Evolutionary conservation across 2,113 vertebrate genomes (phyloP).

Genomic region (Hyla sarda): DNA sequence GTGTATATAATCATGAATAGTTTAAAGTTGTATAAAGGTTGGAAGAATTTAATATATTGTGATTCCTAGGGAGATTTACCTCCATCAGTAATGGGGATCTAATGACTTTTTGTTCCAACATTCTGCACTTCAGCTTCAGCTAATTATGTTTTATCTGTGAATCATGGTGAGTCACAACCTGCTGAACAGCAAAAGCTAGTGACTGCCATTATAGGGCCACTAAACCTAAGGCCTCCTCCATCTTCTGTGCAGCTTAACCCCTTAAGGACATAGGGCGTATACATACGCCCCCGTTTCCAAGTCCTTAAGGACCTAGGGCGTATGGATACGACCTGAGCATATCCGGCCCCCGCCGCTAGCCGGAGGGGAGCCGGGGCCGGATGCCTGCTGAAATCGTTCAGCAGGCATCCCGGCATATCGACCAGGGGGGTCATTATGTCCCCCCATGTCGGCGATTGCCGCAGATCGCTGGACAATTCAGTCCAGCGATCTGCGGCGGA

Average conservation of each 20-base stretch:
- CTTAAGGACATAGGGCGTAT: too few relatives aligned
- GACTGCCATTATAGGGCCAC: neutral
- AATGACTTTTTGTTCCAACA: neutral
- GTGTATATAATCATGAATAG: neutral
- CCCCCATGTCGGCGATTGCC: too few relatives aligned
- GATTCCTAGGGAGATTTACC: neutral
- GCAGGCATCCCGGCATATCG: too few relatives aligned
- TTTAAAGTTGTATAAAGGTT: neutral
- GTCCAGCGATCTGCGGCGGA: too few relatives aligned
- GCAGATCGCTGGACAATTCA: too few relatives aligned
- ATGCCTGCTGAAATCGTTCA: too few relatives aligned
- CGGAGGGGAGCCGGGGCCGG: too few relatives aligned
- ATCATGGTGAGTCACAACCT: neutral
- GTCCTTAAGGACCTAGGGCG: too few relatives aligned
- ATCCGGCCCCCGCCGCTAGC: too few relatives aligned
- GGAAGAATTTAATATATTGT: neutral
- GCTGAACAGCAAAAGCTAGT: neutral
- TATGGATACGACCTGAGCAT: too few relatives aligned
- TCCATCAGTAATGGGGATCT: neutral
- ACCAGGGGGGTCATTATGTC: too few relatives aligned
- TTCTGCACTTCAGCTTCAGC: neutral
- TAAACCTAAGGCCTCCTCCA: neutral
- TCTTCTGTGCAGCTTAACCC: neutral
- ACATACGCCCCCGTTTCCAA: too few relatives aligned
- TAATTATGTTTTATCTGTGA: slow-evolving; percentile 16